These are phyloP conservation scores for Paedocypris micromegethes DNA, from an alignment of 2,797 vertebrate genomes.

Conservation along the genomic window DNA sequence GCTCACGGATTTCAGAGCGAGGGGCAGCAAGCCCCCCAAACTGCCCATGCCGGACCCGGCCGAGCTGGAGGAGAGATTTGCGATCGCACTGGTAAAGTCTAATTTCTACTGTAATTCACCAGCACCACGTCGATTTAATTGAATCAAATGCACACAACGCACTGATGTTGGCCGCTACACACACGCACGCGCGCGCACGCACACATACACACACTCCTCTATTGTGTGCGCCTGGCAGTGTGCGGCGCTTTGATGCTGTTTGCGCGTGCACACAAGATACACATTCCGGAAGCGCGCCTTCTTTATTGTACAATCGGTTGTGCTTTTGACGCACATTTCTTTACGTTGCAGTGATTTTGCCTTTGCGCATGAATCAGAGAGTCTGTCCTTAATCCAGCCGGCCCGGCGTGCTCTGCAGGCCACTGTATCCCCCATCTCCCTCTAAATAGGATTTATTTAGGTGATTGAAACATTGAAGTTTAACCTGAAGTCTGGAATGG, in stretches of 20 bases:
- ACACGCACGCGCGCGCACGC: neutral
- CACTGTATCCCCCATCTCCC: slow-evolving; percentile 15
- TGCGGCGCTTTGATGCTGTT: slow-evolving; percentile 43
- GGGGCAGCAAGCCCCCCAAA: slow-evolving; percentile 79
- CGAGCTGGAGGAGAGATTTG: slow-evolving; percentile 92
- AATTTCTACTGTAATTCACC: neutral
- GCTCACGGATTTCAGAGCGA: slow-evolving; percentile 85
- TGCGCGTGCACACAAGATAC: slow-evolving; percentile 32
- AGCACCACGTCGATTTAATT: slow-evolving; percentile 7
- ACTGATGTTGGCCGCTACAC: slow-evolving; percentile 17
- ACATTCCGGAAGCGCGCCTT: slow-evolving; percentile 34
- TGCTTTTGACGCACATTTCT: neutral
- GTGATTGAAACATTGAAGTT: neutral
- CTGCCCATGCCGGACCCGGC: slow-evolving; percentile 92
- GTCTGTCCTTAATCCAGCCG: slow-evolving; percentile 7
- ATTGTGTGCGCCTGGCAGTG: slow-evolving; percentile 45
- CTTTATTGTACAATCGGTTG: slow-evolving; percentile 10
- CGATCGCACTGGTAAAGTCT: slow-evolving; percentile 81
- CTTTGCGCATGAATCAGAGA: neutral
- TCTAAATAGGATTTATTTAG: slow-evolving; percentile 7
- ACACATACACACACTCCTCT: slow-evolving; percentile 43
- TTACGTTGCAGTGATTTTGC: neutral
- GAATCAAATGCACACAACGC: slow-evolving; percentile 23
- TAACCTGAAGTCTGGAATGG: neutral
- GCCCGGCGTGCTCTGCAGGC: slow-evolving; percentile 15